These are phyloP conservation scores for Anser cygnoides DNA, from an alignment of 2,113 vertebrate genomes.

Conservation along the genomic window DNA sequence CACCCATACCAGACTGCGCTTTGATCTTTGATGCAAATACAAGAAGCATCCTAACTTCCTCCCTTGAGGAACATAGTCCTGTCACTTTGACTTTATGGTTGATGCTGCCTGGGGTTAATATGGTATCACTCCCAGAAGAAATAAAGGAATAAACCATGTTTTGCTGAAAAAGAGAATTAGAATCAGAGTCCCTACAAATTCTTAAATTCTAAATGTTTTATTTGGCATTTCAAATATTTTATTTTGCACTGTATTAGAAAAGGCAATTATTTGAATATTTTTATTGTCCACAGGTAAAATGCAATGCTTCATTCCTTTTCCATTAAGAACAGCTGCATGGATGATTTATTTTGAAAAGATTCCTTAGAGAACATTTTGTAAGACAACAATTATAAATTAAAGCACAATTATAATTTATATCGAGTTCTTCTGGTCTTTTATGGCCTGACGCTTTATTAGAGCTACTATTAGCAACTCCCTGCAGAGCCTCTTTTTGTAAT, in stretches of 20 bases:
- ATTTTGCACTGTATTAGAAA: not conserved
- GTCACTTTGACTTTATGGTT: constrained; percentile 39
- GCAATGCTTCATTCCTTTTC: not conserved
- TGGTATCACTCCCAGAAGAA: not conserved
- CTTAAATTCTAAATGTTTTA: not conserved
- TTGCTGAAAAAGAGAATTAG: not conserved
- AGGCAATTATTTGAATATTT: not conserved
- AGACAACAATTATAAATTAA: constrained; percentile 57
- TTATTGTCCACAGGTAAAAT: not conserved
- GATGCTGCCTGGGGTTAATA: constrained; percentile 30
- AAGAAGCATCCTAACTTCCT: not conserved
- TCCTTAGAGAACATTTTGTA: constrained; percentile 45
- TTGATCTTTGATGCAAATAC: constrained; percentile 52
- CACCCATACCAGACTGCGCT: not conserved
- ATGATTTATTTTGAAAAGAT: constrained; percentile 15
- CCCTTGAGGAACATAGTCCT: not conserved
- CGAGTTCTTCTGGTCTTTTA: constrained; percentile 8
- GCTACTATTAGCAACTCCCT: constrained; percentile 49
- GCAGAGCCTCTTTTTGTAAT: constrained; percentile 38
- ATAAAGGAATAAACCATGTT: not conserved
- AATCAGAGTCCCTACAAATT: not conserved
- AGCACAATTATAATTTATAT: constrained; percentile 37
- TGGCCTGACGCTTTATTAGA: constrained; percentile 20
- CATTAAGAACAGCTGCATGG: not conserved
- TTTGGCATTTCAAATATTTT: not conserved